phyloP scores from a whole-genome alignment of 2,113 vertebrate species.

The Bungarus multicinctus region DNA sequence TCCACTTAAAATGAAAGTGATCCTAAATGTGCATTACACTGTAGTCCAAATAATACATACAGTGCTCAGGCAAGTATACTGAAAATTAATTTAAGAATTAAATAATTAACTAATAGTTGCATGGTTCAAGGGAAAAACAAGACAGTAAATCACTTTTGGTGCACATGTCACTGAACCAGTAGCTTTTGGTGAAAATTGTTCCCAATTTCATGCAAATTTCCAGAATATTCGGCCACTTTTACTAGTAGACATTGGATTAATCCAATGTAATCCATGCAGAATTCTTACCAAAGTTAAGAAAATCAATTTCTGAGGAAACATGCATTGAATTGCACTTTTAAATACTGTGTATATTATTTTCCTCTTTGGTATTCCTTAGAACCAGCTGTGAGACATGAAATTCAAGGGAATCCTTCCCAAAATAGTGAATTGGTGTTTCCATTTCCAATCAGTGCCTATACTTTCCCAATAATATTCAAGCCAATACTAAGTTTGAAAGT shows the following conservation, averaged over 20 bases:
- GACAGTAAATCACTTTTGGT: background rate
- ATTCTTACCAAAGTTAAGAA: background rate
- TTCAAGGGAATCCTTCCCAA: background rate
- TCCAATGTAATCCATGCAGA: background rate
- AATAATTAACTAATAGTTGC: background rate
- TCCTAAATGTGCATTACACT: background rate
- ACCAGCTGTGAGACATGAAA: background rate
- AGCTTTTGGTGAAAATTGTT: background rate
- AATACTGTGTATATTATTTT: background rate
- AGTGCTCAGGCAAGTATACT: background rate
- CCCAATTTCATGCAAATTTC: background rate
- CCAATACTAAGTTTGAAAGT: background rate
- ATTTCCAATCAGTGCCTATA: background rate
- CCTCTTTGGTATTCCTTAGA: background rate
- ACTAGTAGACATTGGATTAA: background rate
- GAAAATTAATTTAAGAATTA: background rate
- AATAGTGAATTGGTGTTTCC: constrained; percentile 2
- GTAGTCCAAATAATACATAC: background rate
- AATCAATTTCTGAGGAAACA: background rate
- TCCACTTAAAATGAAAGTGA: background rate
- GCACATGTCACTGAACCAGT: background rate
- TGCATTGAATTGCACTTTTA: background rate
- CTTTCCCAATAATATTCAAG: background rate
- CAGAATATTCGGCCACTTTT: background rate
- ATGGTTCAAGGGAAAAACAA: background rate